Conservation (phyloP, 2,797 vertebrate species). For the Sciurus vulgaris region DNA sequence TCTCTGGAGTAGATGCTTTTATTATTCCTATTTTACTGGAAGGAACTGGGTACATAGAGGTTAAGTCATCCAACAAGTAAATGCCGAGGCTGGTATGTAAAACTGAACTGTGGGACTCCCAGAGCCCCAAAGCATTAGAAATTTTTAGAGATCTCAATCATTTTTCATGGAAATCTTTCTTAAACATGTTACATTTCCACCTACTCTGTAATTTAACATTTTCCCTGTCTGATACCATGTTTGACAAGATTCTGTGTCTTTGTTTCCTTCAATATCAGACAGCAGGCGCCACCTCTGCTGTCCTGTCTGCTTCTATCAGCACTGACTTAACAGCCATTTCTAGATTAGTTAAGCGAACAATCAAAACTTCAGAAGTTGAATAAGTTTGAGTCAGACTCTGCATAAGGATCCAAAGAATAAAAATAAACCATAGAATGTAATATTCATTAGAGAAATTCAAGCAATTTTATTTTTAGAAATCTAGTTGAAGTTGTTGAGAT, state of each 20-base stretch:
- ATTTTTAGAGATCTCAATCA: background rate
- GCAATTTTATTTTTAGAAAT: slow-evolving; percentile 1
- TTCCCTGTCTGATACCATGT: background rate
- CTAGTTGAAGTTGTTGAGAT: slow-evolving; percentile 19
- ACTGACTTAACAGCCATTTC: background rate
- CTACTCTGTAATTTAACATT: background rate
- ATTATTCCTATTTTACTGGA: background rate
- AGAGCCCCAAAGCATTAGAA: background rate
- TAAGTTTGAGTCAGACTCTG: background rate
- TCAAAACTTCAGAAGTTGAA: background rate
- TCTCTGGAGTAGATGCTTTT: background rate
- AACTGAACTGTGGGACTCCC: background rate
- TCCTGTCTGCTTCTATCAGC: background rate
- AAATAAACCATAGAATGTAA: background rate
- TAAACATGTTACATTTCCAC: background rate
- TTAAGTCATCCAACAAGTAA: background rate
- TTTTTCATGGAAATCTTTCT: background rate
- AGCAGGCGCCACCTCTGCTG: background rate
- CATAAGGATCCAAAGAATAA: slow-evolving; percentile 16
- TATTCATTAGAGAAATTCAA: background rate
- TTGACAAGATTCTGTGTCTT: background rate
- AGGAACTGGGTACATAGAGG: background rate
- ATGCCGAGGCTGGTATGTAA: background rate
- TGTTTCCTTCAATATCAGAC: background rate
- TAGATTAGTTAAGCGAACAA: background rate